Evolutionary conservation across 2,113 vertebrate species (phyloP).

Genomic region (Sakesphorus luctuosus): DNA sequence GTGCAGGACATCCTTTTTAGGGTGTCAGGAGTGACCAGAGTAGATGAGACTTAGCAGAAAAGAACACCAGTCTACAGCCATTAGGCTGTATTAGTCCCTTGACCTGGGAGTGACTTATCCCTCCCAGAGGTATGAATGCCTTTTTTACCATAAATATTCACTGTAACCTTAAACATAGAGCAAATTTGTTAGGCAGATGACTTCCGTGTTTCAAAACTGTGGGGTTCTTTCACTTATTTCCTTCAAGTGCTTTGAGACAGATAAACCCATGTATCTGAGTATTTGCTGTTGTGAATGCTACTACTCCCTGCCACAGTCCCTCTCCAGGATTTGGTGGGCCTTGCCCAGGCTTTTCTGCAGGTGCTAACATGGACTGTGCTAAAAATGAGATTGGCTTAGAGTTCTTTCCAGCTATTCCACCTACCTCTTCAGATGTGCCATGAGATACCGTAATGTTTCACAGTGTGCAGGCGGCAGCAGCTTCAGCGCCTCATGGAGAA

Average conservation of each 20-base stretch:
- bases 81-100: not conserved
- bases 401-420: not conserved
- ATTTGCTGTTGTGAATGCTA: not conserved
- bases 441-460: conserved; percentile 95
- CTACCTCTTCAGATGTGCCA: conserved; percentile 98
- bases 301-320: not conserved
- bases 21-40: not conserved
- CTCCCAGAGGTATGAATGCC: not conserved
- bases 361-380: not conserved
- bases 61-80: not conserved
- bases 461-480: conserved; percentile 95
- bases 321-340: not conserved
- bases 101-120: not conserved
- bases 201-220: not conserved
- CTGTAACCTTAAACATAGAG: not conserved
- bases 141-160: not conserved
- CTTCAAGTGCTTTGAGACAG: not conserved
- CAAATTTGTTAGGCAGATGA: not conserved
- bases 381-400: not conserved
- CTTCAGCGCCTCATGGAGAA: conserved; percentile 93
- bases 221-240: rapidly evolving
- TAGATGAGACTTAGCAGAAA: not conserved
- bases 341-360: not conserved
- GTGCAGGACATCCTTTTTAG: not conserved
- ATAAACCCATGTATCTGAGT: not conserved